Conservation (phyloP, 2,888 invertebrate genomes). For the Chydorus sphaericus region DNA sequence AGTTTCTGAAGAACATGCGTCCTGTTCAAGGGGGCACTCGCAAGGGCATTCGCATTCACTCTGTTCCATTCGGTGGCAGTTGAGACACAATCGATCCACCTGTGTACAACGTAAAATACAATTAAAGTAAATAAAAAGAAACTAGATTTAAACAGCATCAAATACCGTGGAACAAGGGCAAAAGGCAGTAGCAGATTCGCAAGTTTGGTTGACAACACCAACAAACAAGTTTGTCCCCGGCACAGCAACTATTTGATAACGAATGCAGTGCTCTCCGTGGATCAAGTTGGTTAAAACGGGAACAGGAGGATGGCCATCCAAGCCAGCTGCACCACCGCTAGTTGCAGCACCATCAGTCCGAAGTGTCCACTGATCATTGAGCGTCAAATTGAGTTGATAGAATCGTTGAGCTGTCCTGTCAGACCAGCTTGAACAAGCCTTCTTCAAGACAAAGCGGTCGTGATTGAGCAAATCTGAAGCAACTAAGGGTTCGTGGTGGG, state of each 20-base stretch:
- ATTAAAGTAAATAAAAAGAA: not conserved
- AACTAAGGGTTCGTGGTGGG: slow-evolving; percentile 76
- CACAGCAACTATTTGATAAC: slow-evolving; percentile 66
- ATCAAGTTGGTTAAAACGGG: slow-evolving; percentile 63
- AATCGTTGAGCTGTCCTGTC: slow-evolving; percentile 62
- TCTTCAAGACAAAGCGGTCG: slow-evolving; percentile 63
- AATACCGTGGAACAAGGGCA: slow-evolving; percentile 78
- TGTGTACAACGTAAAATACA: slow-evolving; percentile 21
- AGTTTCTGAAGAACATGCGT: slow-evolving; percentile 31
- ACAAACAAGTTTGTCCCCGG: slow-evolving; percentile 78
- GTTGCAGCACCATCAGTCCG: not conserved
- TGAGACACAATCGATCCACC: slow-evolving; percentile 69
- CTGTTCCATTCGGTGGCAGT: slow-evolving; percentile 87
- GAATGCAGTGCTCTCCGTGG: slow-evolving; percentile 73
- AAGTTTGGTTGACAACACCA: slow-evolving; percentile 74
- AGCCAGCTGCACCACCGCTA: not conserved
- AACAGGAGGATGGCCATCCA: not conserved
- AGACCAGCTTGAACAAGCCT: slow-evolving; percentile 66
- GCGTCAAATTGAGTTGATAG: slow-evolving; percentile 67
- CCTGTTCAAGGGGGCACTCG: slow-evolving; percentile 53
- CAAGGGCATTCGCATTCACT: slow-evolving; percentile 91
- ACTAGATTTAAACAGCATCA: slow-evolving; percentile 8
- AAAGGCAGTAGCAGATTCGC: slow-evolving; percentile 58
- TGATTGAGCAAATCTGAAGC: slow-evolving; percentile 82
- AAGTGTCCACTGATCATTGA: slow-evolving; percentile 32